A percentile compares a stretch with the other conserved stretches of the same genome.
Conservation (phyloP, 92 coral and sea anemone genomes). For the Phenganax stokvisi region DNA sequence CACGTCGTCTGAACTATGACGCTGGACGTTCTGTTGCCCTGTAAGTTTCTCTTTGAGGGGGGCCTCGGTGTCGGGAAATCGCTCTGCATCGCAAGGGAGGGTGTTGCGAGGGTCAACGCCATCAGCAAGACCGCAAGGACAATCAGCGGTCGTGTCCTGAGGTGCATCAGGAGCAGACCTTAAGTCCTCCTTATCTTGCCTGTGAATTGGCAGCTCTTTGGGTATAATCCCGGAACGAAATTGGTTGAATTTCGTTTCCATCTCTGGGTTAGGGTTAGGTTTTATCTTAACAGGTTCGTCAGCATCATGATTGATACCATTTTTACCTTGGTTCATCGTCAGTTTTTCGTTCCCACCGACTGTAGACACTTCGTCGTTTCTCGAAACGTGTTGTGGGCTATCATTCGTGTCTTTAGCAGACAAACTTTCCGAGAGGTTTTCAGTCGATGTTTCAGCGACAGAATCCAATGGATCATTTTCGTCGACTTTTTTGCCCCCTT, state of each 20-base stretch:
- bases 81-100: not conserved
- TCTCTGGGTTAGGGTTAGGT: not conserved
- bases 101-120: not conserved
- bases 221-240: not conserved
- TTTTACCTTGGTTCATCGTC: not conserved
- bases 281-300: conserved; percentile 15
- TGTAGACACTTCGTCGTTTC: not conserved
- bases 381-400: not conserved
- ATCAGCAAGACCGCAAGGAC: conserved; percentile 5
- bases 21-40: conserved; percentile 5
- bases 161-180: not conserved
- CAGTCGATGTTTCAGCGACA: conserved; percentile 18
- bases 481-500: not conserved
- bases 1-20: conserved; percentile 19
- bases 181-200: not conserved
- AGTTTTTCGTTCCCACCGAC: not conserved
- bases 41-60: not conserved
- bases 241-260: not conserved
- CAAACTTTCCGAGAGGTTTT: conserved; percentile 23
- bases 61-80: not conserved
- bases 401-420: conserved; percentile 26
- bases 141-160: not conserved
- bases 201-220: not conserved
- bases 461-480: conserved; percentile 13
- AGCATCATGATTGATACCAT: not conserved